Conservation (phyloP, 2,113 vertebrate genomes). For the Aegithalos caudatus region DNA sequence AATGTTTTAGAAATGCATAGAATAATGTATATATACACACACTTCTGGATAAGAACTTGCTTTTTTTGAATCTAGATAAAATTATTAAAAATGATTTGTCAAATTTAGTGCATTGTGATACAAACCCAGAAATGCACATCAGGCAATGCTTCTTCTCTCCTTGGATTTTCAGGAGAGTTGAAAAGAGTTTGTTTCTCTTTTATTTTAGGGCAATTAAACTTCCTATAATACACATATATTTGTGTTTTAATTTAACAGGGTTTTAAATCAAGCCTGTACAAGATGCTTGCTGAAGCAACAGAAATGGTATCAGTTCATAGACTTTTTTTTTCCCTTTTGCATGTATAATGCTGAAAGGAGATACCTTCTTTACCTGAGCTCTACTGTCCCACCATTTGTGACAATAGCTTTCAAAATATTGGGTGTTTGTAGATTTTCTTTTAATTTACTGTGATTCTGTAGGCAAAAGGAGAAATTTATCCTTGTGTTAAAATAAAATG, state of each 20-base stretch:
- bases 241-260: not conserved
- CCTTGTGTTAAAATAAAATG: not conserved
- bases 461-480: not conserved
- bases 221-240: not conserved
- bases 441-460: not conserved
- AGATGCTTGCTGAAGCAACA: not conserved
- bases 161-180: not conserved
- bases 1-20: not conserved
- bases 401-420: not conserved
- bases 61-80: not conserved
- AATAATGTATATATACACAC: not conserved
- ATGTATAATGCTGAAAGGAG: not conserved
- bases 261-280: not conserved
- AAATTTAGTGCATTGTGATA: not conserved
- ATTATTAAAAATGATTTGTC: not conserved
- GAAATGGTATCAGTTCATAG: not conserved
- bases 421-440: not conserved
- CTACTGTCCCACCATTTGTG: not conserved
- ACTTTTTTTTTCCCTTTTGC: not conserved
- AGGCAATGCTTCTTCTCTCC: not conserved
- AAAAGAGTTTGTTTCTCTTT: not conserved
- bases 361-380: not conserved
- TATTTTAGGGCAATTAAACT: not conserved
- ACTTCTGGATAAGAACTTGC: not conserved
- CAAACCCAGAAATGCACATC: not conserved